Base-by-base conservation (phyloP, 2,797 vertebrate genomes). In the Cephalopachus bancanus region DNA sequence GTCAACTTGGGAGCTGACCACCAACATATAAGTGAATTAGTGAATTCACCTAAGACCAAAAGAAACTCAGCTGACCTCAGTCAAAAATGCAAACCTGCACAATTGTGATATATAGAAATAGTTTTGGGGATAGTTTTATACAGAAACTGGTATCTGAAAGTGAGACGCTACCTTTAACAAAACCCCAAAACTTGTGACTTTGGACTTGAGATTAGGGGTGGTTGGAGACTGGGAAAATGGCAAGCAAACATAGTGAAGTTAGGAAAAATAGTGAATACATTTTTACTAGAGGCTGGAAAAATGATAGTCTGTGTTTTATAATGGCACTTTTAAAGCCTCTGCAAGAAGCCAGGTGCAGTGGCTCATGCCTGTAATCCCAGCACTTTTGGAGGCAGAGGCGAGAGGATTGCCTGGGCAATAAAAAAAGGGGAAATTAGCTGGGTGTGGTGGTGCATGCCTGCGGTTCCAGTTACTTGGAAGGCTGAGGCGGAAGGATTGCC, bases 221-320 rank as follows among this genome's bases (percentile, higher is more conserved):
- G 74, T 55, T 92, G 74, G 33, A 81, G 83, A 75, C 0, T 81
- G 62, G 81, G 72, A 96, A 96, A 85, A 85, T 67, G 83, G 78
- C n/a, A 83, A 86, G 75, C 53, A 75, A 93, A 91, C 60, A 67
- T 78, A 53, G 53, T 90, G 59, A 74, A 75, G 44, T 89, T 62
- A 76, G 55, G 69, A 51, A 60, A 79, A 89, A 72, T 30, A 49
- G 30, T 93, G 44, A 78, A 44, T 78, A 84, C 91, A 84, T 87
- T 79, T 30, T 94, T 93, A 51, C 17, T 44, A 59, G 51, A 84
- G 53, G n/a, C 28, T 83, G 81, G 74, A 59, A 87, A 89, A 86
- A 86, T 26, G 57, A 62, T 64, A 72, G 72, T 84, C 65, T 94
- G 30, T 44, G 55, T 37, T 33, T 81, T 33, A 67, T 12, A 76